Evolutionary conservation across 2,113 vertebrate genomes (phyloP), one percentile per base, ranked within the genome.

Genomic region (Nothocercus nigrocapillus): DNA sequence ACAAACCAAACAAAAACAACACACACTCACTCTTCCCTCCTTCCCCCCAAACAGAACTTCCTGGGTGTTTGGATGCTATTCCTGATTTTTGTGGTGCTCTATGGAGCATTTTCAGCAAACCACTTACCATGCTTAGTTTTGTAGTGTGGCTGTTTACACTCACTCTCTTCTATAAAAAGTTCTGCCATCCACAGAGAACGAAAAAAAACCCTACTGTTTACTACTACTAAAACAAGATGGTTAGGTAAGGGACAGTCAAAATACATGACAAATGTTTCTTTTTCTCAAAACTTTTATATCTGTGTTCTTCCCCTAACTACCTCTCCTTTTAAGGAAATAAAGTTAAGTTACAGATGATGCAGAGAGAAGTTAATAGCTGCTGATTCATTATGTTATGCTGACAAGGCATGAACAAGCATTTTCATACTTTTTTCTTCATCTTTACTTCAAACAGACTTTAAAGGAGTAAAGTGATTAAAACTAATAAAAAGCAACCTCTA

Each of bases 361-460:
- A 68, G 70, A 66, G 80, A 94, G 73, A 4, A 13, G 89, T 81
- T 96, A 95, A 85, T 56, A 96, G 92, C 92, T 97, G 96, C 97
- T 97, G 97, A 97, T 89, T 97, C 97, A 97, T 78, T 88, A 61
- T 8, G 80, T 70, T 94, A 59, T 94, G 96, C 96, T 97, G 96
- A 98, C 94, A 92, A 77, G 74, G 96, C 89, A 96, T 97, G 94
- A 97, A 70, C 54, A 90, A 93, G 96, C 97, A 87, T 91, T 97
- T 96, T 45, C 67, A 64, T 19, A 16, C 17, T 78, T 58, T 30
- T 58, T 85, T 88, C 63, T 83, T 80, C 45, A 36, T 32, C 44
- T 77, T 66, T 7, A 90, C 34, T 59, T 90, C 51, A 85, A 17
- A 38, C 45, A 53, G 25, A 58, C 28, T 79, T 69, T 47, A 76